phyloP scores from a whole-genome alignment of 92 coral and sea anemone genomes.

The Meandrina meandrites region DNA sequence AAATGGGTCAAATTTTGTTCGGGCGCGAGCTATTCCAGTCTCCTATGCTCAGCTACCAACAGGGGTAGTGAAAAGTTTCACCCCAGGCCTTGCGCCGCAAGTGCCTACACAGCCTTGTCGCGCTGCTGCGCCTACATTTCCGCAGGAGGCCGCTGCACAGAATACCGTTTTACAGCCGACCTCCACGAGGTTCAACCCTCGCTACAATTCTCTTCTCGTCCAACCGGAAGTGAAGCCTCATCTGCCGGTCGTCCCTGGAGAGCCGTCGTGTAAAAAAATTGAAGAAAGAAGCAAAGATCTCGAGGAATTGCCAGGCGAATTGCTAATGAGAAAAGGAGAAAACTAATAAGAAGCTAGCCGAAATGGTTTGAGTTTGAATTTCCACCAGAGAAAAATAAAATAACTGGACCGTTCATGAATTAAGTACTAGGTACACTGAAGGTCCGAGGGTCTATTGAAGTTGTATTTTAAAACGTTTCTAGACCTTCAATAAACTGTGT shows the following conservation, averaged over 20 bases:
- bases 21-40: constrained; percentile 33
- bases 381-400: background rate
- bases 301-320: background rate
- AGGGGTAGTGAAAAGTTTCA: constrained; percentile 24
- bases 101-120: constrained; percentile 23
- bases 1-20: constrained; percentile 9
- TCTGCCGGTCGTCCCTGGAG: constrained; percentile 66
- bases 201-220: constrained; percentile 57
- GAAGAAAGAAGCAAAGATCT: background rate
- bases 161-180: constrained; percentile 36
- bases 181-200: constrained; percentile 61
- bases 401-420: background rate
- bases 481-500: background rate
- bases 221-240: constrained; percentile 67
- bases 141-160: constrained; percentile 14
- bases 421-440: no score
- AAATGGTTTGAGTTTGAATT: background rate
- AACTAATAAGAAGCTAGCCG: background rate
- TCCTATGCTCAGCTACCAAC: constrained; percentile 45
- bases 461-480: background rate
- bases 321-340: constrained; percentile 9
- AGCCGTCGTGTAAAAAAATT: constrained; percentile 21
- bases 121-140: constrained; percentile 18
- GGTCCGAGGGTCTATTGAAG: no score
- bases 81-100: constrained; percentile 49